A percentile compares a stretch with the other conserved stretches of the same genome.
Conservation (phyloP, 2,888 invertebrate species). For the Epinotia ramella region DNA sequence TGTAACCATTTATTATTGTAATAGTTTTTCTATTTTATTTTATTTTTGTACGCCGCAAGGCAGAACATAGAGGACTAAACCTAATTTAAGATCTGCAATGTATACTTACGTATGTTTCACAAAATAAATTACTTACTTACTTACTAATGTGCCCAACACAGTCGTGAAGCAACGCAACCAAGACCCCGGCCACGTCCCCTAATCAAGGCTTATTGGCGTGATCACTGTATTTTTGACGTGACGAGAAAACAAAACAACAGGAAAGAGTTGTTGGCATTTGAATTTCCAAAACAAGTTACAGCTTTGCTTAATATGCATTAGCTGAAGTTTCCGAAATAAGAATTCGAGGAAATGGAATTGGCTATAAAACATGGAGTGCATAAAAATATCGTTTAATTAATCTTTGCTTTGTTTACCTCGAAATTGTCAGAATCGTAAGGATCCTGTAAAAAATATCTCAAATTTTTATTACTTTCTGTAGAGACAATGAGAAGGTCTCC, state of each 20-base stretch:
- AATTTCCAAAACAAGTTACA: constrained; percentile 29
- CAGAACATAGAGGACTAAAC: too few relatives aligned
- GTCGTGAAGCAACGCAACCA: neutral
- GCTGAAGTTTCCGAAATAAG: constrained; percentile 10
- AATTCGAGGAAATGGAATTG: neutral
- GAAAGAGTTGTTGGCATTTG: constrained; percentile 7
- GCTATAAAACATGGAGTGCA: neutral
- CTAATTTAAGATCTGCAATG: too few relatives aligned
- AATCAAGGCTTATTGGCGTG: constrained; percentile 33
- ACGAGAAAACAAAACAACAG: constrained; percentile 31
- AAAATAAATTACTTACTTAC: too few relatives aligned
- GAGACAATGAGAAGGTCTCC: too few relatives aligned
- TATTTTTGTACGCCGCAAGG: too few relatives aligned
- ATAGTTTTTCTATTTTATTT: too few relatives aligned
- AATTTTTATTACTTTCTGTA: too few relatives aligned
- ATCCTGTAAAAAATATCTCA: too few relatives aligned
- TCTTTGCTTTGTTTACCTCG: neutral
- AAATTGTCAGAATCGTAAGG: neutral
- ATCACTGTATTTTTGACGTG: constrained; percentile 36
- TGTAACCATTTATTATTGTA: too few relatives aligned
- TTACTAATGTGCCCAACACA: too few relatives aligned
- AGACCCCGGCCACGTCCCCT: constrained; percentile 8
- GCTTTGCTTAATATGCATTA: constrained; percentile 24
- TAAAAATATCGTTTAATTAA: neutral
- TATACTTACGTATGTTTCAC: too few relatives aligned